Evolutionary conservation across 2,113 vertebrate genomes (phyloP).

Genomic region (Pelobates fuscus): DNA sequence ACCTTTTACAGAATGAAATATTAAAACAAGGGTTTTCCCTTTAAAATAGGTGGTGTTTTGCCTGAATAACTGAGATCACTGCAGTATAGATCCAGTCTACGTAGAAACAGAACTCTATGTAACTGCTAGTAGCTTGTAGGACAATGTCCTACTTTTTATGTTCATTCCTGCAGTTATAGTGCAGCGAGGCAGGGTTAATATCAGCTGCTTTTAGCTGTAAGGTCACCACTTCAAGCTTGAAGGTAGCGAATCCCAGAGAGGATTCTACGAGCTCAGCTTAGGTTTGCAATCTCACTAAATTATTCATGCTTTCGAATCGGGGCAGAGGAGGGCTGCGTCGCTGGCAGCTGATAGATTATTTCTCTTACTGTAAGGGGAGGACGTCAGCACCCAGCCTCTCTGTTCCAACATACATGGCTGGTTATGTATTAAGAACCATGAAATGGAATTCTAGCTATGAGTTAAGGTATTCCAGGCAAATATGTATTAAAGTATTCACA

Average conservation of each 20-base stretch:
- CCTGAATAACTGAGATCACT: neutral
- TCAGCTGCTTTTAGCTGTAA: conserved; percentile 50
- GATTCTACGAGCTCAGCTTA: conserved; percentile 35
- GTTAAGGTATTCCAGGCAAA: too few species aligned
- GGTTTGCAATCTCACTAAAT: conserved; percentile 46
- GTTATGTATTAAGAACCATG: neutral
- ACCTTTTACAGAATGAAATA: neutral
- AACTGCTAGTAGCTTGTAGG: neutral
- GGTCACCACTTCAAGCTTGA: conserved; percentile 46
- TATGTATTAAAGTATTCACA: too few species aligned
- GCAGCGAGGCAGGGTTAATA: conserved; percentile 42
- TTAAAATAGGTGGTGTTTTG: too few species aligned
- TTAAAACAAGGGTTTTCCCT: too few species aligned
- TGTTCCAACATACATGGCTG: conserved; percentile 23
- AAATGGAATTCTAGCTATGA: too few species aligned
- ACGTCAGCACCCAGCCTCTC: conserved; percentile 16
- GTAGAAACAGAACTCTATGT: neutral
- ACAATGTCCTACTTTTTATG: conserved; percentile 27
- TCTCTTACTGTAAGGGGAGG: conserved; percentile 2
- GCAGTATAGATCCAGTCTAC: neutral
- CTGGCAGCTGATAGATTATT: conserved; percentile 30
- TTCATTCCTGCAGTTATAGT: conserved; percentile 35
- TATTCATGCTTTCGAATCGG: conserved; percentile 46
- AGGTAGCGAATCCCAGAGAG: conserved; percentile 36
- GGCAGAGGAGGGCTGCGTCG: conserved; percentile 31